Conservation (phyloP, 2,888 invertebrate species). For the Ophion ventricosus region DNA sequence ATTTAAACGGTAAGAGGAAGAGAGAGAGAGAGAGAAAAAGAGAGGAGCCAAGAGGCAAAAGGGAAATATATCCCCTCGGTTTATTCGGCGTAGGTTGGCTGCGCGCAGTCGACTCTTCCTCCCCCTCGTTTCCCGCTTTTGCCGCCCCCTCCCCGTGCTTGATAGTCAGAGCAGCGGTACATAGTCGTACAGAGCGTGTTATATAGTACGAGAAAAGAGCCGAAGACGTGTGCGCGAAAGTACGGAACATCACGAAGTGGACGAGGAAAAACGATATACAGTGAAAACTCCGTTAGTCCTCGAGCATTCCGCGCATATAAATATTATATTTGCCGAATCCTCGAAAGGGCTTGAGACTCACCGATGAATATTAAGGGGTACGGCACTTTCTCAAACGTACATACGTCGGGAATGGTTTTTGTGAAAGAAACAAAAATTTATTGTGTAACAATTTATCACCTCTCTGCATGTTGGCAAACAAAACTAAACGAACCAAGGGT, state of each 20-base stretch:
- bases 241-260: conserved; percentile 32
- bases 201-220: conserved; percentile 50
- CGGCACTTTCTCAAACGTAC: neutral
- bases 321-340: neutral
- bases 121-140: conserved; percentile 9
- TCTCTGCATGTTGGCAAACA: neutral
- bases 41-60: conserved; percentile 56
- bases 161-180: conserved; percentile 46
- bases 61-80: conserved; percentile 71
- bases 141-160: conserved; percentile 40
- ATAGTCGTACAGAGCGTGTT: conserved; percentile 39
- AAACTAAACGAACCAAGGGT: neutral
- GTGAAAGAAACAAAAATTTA: neutral
- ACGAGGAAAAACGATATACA: conserved; percentile 32
- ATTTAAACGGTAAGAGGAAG: conserved; percentile 66
- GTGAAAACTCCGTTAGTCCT: conserved; percentile 35
- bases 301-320: neutral
- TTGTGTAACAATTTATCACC: neutral
- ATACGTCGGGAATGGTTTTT: neutral
- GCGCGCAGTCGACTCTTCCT: conserved; percentile 69
- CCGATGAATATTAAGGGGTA: neutral
- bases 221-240: conserved; percentile 60
- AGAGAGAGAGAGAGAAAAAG: conserved; percentile 33
- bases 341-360: neutral
- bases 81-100: conserved; percentile 72